Base-by-base conservation (phyloP, 2,797 vertebrate genomes). In the Pantherophis alleghaniensis region DNA sequence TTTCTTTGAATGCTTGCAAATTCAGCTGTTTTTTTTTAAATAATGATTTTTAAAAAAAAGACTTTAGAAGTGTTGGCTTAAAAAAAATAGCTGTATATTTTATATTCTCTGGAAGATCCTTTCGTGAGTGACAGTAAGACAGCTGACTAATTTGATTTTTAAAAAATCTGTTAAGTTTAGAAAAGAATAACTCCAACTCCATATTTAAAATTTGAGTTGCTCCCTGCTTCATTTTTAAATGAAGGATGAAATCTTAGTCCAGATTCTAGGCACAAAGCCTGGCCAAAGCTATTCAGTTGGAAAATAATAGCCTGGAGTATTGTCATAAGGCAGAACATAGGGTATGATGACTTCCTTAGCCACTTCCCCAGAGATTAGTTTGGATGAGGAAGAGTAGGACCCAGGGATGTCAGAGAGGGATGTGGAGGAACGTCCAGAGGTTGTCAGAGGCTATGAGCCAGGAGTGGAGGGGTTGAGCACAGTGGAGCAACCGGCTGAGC, bases 1-100 rank as follows among this genome's bases (percentile, higher is more conserved):
- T 93, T 28, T 90, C 93, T 93, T 95, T 66, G 86, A 89, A 91
- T 87, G 51, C 26, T 89, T 57, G 59, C 3, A 87, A n/a, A 42
- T 93, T 91, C 56, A 1, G 16, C 91, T 91, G 0, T 63, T 63
- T 60, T 60, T 13, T 18, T 5, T 88, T 32, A 83, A 83, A 32
- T 47, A 24, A 47, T 83, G 37, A 83, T 42, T 61, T 61, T 61
- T 61, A 22, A 6, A 9, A 32, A n/a, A 55, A 90, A 66, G 24
- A 22, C 12, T 24, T 69, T 42, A 18, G 53, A 28, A 32, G 59
- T 7, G 37, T 63, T n/a, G n/a, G 92, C 5, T 91, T 60, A 92
- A 92, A 94, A 94, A 18, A 59, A 93, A 28, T 53, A 55, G 56
- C 57, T 88, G 79, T 91, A 4, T 24, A 56, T 59, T 88, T 87